phyloP scores from a whole-genome alignment of 2,888 invertebrate genomes.

The Tolmerus cingulatus region DNA sequence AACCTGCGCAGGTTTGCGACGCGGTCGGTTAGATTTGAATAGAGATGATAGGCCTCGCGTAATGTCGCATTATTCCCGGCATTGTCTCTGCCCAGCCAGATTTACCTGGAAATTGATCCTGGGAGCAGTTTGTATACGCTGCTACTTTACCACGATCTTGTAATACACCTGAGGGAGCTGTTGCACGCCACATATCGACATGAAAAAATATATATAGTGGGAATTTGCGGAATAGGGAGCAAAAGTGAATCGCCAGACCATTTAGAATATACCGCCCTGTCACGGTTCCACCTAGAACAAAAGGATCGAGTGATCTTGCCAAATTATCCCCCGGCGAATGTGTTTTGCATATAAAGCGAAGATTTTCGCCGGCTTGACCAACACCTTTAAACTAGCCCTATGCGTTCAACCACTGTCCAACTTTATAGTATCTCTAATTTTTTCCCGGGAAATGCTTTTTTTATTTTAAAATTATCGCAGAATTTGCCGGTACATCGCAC shows the following conservation, averaged over 20 bases:
- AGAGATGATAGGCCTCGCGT: neutral
- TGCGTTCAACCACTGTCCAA: neutral
- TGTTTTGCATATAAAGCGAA: neutral
- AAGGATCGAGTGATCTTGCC: neutral
- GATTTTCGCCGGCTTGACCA: neutral
- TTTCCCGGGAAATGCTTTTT: constrained; percentile 1
- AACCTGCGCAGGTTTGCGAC: neutral
- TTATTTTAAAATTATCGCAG: neutral
- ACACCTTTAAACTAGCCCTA: neutral
- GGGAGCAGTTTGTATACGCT: neutral
- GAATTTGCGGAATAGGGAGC: neutral
- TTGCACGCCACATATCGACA: neutral
- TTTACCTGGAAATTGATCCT: neutral
- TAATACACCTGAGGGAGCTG: neutral
- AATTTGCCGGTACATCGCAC: neutral
- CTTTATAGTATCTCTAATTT: neutral
- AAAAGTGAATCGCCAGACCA: neutral
- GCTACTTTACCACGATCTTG: neutral
- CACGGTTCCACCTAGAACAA: neutral
- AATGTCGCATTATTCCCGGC: constrained; percentile 14
- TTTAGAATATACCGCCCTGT: neutral
- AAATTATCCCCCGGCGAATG: neutral
- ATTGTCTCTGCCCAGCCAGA: neutral
- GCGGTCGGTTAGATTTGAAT: neutral
- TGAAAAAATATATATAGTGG: neutral